Evolutionary conservation across 2,797 vertebrate species (phyloP), one percentile per base, ranked within the genome.

Genomic region (Pangasius krempfi): DNA sequence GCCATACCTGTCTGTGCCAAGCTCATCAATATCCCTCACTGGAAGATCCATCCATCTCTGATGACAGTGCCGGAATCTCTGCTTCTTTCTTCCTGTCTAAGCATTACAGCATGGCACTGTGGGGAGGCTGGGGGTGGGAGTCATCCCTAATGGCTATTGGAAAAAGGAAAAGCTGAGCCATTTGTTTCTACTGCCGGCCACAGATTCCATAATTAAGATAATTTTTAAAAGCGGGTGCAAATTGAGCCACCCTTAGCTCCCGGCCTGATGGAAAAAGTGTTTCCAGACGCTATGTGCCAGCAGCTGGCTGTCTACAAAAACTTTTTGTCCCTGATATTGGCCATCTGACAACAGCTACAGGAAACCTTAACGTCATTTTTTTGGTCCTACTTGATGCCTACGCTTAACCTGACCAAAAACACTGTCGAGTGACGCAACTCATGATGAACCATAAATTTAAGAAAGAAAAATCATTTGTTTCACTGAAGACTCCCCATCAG

Each of bases 201-300:
- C 90, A 92, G 85, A 94, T 94, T 94, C 92, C 86, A 92, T 94
- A 93, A 95, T 94, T 94, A 93, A 93, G 89, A 94, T 94, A 0
- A 30, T 78, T 70, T 68, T 70, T 70, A 94, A 92, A 78, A 70
- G 47, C 10, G 40, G 73, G 81, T 80, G 16, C 47, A 78, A 84
- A 87, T 4, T 12, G 73, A 62, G 64, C 4, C 56, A 70, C 52
- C 56, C 58, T 72, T 22, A 82, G 52, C 52, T 52, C 40, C 66
- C 1, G 80, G 76, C 13, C 62, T 44, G 33, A n/a, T 68, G 72
- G 78, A 40, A 82, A 56, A 68, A 84, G 56, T 40, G 47, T 76
- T 84, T 86, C 68, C 79, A 64, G 44, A 14, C 22, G 16, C 58
- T 68, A 52, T 78, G 87, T 37, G 68, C 84, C 86, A 89, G 62